These are phyloP conservation scores for Squalus acanthias DNA, from an alignment of 2,797 vertebrate genomes.

Conservation along the genomic window DNA sequence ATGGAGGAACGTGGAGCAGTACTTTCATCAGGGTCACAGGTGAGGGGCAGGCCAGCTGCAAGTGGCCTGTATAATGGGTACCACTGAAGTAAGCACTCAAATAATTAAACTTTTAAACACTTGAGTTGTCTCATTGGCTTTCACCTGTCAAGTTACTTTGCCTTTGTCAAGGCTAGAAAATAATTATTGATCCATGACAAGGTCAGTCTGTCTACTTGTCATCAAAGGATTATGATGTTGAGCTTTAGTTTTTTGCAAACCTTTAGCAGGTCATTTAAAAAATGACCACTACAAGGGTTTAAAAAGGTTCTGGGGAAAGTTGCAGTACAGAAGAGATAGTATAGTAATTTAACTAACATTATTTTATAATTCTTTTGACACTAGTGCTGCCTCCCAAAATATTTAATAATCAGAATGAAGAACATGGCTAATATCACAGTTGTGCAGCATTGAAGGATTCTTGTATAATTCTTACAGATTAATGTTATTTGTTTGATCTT, in stretches of 20 bases:
- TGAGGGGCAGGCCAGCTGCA: neutral
- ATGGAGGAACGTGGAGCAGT: neutral
- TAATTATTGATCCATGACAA: neutral
- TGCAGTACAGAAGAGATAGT: neutral
- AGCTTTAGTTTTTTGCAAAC: neutral
- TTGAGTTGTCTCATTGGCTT: neutral
- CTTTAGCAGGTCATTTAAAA: neutral
- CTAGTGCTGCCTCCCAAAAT: neutral
- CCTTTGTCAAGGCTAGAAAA: neutral
- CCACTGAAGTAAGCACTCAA: neutral
- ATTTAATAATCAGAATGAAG: neutral
- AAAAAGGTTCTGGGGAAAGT: neutral
- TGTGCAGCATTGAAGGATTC: constrained; percentile 42
- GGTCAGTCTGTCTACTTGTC: neutral
- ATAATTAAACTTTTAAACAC: neutral
- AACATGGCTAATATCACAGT: neutral
- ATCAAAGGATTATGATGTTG: neutral
- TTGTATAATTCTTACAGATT: constrained; percentile 43
- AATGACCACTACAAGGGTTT: neutral
- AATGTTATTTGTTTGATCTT: constrained; percentile 42
- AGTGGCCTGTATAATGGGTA: neutral
- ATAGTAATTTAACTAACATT: neutral
- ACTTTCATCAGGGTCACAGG: neutral
- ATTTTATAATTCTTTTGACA: neutral
- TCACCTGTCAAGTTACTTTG: neutral